A percentile compares a stretch with the other conserved stretches of the same genome.
phyloP scores from a whole-genome alignment of 2,113 vertebrate species.

The Rattus rattus region DNA sequence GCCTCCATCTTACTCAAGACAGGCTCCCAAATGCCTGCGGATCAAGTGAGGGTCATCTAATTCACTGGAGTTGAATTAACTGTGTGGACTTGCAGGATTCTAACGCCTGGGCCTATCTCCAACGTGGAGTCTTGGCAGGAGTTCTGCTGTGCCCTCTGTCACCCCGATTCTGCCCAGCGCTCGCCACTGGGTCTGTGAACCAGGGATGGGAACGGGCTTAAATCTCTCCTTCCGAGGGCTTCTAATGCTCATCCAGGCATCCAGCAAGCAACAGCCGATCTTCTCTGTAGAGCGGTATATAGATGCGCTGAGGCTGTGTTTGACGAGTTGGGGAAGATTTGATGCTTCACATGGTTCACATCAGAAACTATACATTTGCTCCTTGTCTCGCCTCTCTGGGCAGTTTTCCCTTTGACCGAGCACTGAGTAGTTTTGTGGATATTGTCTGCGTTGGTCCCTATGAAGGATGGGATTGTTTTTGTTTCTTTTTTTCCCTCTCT shows the following conservation, averaged over 20 bases:
- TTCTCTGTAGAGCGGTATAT: slow-evolving; percentile 18
- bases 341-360: slow-evolving; percentile 51
- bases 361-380: slow-evolving; percentile 65
- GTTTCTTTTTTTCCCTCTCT: accelerated
- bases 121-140: neutral
- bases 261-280: slow-evolving; percentile 29
- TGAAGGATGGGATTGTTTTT: neutral
- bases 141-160: neutral
- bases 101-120: neutral
- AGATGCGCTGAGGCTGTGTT: slow-evolving; percentile 23
- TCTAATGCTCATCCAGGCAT: slow-evolving; percentile 17
- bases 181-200: neutral
- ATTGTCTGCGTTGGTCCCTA: slow-evolving; percentile 10
- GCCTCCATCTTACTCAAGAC: neutral
- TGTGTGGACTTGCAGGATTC: neutral
- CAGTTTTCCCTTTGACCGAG: neutral
- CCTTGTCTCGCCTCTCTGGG: slow-evolving; percentile 8
- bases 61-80: neutral
- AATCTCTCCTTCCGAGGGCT: neutral
- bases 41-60: neutral
- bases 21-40: neutral
- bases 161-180: neutral
- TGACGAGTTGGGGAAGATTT: slow-evolving; percentile 23
- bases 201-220: neutral
- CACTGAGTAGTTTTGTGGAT: neutral